A percentile compares a stretch with the other conserved stretches of the same genome.
phyloP scores from a whole-genome alignment of 2,888 invertebrate genomes.

The Erannis defoliaria region DNA sequence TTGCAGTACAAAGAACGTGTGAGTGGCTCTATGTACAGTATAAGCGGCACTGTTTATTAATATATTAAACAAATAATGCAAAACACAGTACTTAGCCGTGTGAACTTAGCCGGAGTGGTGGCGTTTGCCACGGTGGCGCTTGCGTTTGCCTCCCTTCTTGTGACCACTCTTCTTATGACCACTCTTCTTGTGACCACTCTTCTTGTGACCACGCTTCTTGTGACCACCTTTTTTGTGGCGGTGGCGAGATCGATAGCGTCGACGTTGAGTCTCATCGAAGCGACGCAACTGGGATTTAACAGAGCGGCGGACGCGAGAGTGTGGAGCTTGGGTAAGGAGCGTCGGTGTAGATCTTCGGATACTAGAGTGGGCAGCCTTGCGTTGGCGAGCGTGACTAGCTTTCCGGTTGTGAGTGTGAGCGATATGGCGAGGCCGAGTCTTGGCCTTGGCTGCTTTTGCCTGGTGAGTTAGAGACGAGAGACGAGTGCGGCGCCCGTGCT shows the following conservation, averaged over 20 bases:
- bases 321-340: neutral
- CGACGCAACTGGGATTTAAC: neutral
- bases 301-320: neutral
- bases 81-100: too few species aligned
- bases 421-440: neutral
- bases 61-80: too few species aligned
- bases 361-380: neutral
- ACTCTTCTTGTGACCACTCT: neutral
- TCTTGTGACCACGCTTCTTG: slow-evolving; percentile 7
- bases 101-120: neutral
- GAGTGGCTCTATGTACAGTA: too few species aligned
- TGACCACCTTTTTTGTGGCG: neutral
- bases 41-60: too few species aligned
- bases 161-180: too few species aligned
- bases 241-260: neutral
- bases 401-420: neutral
- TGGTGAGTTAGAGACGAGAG: neutral
- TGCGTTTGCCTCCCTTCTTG: neutral
- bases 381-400: neutral
- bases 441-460: neutral
- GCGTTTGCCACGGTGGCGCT: neutral
- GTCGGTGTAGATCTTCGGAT: neutral
- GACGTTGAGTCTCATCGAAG: neutral
- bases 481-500: slow-evolving; percentile 13
- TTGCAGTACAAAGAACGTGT: too few species aligned